Conservation (phyloP, 2,888 invertebrate species). For the Eutolmus rufibarbis region DNA sequence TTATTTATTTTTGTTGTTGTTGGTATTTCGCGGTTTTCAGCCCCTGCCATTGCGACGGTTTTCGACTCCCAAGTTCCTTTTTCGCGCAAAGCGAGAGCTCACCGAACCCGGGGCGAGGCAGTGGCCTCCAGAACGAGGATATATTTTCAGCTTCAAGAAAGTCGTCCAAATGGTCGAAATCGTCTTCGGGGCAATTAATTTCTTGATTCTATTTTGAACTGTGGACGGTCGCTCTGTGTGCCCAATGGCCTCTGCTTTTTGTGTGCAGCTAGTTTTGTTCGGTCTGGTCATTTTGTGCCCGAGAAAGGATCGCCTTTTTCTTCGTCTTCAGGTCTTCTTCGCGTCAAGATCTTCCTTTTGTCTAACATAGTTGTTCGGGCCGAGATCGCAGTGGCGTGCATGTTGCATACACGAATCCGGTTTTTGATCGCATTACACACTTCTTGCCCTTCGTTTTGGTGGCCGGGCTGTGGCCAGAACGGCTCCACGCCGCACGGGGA, state of each 20-base stretch:
- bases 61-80: background rate
- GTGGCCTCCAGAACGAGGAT: background rate
- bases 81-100: background rate
- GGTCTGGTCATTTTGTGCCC: background rate
- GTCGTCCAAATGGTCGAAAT: background rate
- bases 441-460: conserved; percentile 24
- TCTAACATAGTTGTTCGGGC: conserved; percentile 28
- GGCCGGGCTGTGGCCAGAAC: background rate
- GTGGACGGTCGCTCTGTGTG: background rate
- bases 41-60: background rate
- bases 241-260: conserved; percentile 3
- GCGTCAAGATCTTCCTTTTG: conserved; percentile 11
- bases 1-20: too few species aligned
- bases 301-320: background rate
- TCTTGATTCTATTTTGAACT: conserved; percentile 26
- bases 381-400: background rate
- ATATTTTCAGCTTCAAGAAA: background rate
- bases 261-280: conserved; percentile 1
- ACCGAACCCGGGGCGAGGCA: background rate
- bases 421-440: conserved; percentile 31
- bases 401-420: conserved; percentile 12
- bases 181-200: conserved; percentile 14
- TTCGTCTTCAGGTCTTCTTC: background rate
- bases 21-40: background rate
- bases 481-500: background rate